Base-by-base conservation (phyloP, 92 coral and sea anemone genomes). In the Meandrina meandrites region DNA sequence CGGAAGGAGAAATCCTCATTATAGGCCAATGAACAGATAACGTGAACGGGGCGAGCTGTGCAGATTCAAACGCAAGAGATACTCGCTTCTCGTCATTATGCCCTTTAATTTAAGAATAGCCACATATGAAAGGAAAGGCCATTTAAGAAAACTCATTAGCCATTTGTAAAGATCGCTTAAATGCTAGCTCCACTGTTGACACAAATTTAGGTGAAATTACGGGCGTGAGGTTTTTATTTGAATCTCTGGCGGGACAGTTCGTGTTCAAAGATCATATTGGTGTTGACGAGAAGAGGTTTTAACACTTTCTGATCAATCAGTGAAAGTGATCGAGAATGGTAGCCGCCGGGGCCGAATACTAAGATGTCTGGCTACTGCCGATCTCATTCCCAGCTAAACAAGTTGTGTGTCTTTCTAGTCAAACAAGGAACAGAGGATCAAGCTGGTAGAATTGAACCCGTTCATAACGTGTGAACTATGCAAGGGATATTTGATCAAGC, bases 401-500 rank as follows among this genome's bases (percentile, higher is more conserved):
- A 90, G 21, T 56, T 84, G 91, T 86, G 40, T 93, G 73, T 90
- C 64, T 84, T 86, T 84, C 81, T 89, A 95, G 98, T 93, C 98
- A 84, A 95, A 95, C 96, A 91, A 92, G 83, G 91, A 91, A 78
- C 88, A 88, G 75, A 93, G 87, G 27, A 80, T 95, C 58, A 83
- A 88, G 78, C 83, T 95, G 32, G 90, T 60, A n/a, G 91, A 92
- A 47, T 79, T 92, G 85, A 90, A 90, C 84, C 92, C 93, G 76
- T 75, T 89, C 84, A 86, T 94, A 79, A 94, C 92, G 81, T 94
- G 97, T 88, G 91, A 87, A 80, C 92, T 94, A 53, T 94, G 98
- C 79, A 86, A 90, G 86, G 95, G 97, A 75, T 94, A 94, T 88
- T 87, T 92, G 94, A 92, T 94, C 83, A 92, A 88, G 87, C 94